Percentiles rank a stretch among this genome's conserved stretches.
Evolutionary conservation across 1,140 invertebrate species (phyloP).

Genomic region (Micrasema longulum): DNA sequence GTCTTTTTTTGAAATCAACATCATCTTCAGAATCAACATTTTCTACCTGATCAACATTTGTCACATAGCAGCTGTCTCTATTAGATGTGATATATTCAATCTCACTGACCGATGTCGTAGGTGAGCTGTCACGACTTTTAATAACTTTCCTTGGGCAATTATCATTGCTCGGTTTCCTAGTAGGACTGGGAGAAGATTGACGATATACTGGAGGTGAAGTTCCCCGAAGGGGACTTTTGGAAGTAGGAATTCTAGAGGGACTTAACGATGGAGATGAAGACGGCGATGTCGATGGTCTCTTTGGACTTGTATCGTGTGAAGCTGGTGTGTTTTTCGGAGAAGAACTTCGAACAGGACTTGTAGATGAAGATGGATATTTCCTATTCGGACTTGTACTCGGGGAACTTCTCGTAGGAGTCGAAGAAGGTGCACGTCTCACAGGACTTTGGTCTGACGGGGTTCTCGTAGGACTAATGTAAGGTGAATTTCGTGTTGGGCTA

Average conservation of each 20-base stretch:
- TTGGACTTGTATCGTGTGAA: neutral
- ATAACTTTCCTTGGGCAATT: constrained; percentile 56
- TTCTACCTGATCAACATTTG: constrained; percentile 61
- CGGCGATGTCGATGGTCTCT: constrained; percentile 19
- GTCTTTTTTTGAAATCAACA: constrained; percentile 45
- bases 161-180: neutral
- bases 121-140: constrained; percentile 64
- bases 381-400: constrained; percentile 61
- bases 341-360: constrained; percentile 2
- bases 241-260: constrained; percentile 35
- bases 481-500: constrained; percentile 14
- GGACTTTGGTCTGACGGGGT: constrained; percentile 41
- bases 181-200: constrained; percentile 28
- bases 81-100: constrained; percentile 62
- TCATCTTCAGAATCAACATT: constrained; percentile 43
- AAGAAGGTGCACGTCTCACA: constrained; percentile 22
- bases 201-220: constrained; percentile 13
- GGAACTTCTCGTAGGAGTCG: constrained; percentile 58
- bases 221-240: constrained; percentile 8
- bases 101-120: constrained; percentile 67
- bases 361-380: neutral
- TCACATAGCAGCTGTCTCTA: constrained; percentile 58
- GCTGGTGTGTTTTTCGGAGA: constrained; percentile 6
- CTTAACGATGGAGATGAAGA: neutral
- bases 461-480: constrained; percentile 41